Base-by-base conservation (phyloP, 1,140 invertebrate species). In the Archegozetes longisetosus region DNA sequence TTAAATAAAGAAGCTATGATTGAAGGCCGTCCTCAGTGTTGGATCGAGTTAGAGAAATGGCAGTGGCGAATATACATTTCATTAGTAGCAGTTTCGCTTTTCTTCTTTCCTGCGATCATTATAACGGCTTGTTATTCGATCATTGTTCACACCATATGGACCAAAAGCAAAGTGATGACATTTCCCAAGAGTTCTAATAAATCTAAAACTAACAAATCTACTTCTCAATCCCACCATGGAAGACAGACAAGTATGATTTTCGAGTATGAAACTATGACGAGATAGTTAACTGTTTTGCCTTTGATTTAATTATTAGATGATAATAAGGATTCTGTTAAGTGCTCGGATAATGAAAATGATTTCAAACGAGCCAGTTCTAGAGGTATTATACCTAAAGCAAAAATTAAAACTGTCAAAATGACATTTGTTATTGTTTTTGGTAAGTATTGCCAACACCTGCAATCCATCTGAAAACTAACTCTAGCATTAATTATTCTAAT, bases 351-450 rank as follows among this genome's bases (percentile, higher is more conserved):
- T 22, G 72, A 73, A 26, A 65, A 66, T 3, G 72, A 75, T 48
- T 67, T 66, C 2, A 64, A 73, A 32, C 58, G 73, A 40, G 74
- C 74, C 4, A 73, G 72, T 61, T 66, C 65, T 53, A 32, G 65
- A 60, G 89, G 90, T 26, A 80, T 94, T 23, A 94, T 95, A 68
- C 90, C 90, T 1, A 78, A 86, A 66, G 91, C 91, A 9, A 94
- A 93, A 75, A 88, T 95, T 63, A 90, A 93, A 75, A 93, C 89
- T n/a, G 84, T 94, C 49, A 95, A 95, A 74, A 94, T 95, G 90
- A 94, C 91, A 0, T 84, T 94, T 64, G 87, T 90, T 60, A 95
- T 95, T 66, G 88, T 95, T 61, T 86, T 91, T 68, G 86, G 88
- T 89, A 72, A 80, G 71, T 68, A 57, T 65, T 46, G 52, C 66